Percentiles rank a stretch among this genome's conserved stretches.
These are phyloP conservation scores for Calcarius ornatus DNA, from an alignment of 2,113 vertebrate species.

Conservation along the genomic window DNA sequence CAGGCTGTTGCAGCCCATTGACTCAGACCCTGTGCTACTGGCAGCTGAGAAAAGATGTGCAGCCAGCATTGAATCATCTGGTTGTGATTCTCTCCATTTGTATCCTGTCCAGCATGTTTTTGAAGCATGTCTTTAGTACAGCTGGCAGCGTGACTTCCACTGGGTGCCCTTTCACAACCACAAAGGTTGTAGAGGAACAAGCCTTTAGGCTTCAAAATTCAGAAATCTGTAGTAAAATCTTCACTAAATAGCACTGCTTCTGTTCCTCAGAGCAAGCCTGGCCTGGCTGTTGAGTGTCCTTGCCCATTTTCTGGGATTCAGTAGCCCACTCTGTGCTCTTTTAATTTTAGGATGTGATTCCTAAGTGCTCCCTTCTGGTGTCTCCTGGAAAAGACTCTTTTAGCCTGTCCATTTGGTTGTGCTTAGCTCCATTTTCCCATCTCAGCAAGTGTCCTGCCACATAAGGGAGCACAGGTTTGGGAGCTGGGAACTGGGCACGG, in stretches of 20 bases:
- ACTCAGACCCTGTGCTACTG: slow-evolving; percentile 13
- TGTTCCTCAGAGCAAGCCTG: background rate
- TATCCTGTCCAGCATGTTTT: background rate
- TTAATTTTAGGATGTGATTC: fast-evolving
- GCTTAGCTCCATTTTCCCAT: background rate
- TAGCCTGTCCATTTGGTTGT: background rate
- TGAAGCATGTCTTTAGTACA: background rate
- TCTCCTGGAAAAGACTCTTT: background rate
- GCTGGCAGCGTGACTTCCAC: background rate
- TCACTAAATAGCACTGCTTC: background rate
- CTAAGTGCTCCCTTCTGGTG: background rate
- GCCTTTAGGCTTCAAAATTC: background rate
- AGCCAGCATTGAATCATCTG: slow-evolving; percentile 49
- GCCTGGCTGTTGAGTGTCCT: background rate
- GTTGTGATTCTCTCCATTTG: slow-evolving; percentile 5
- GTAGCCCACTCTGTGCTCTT: background rate
- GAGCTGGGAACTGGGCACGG: background rate
- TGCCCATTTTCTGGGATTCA: background rate
- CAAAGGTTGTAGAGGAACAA: background rate
- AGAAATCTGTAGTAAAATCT: background rate
- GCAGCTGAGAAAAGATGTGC: slow-evolving; percentile 22
- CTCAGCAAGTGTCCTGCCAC: background rate
- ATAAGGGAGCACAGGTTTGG: background rate
- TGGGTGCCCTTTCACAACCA: background rate
- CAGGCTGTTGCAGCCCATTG: background rate